Percentiles rank a stretch among this genome's conserved stretches.
phyloP scores from a whole-genome alignment of 2,888 invertebrate species.

The Patella ulyssiponensis region DNA sequence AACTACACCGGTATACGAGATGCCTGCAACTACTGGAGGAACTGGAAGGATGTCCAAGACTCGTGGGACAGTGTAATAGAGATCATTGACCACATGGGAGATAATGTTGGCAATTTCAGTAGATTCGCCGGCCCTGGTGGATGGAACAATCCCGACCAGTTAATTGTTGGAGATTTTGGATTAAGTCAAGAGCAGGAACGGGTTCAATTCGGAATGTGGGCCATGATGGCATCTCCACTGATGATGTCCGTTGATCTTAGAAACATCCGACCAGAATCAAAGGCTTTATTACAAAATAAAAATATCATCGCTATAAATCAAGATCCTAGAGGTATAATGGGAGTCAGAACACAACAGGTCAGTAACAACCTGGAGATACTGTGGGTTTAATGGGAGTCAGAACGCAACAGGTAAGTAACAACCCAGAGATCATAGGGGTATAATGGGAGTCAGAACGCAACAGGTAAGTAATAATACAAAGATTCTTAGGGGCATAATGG shows the following conservation, averaged over 20 bases:
- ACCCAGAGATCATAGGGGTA: conserved; percentile 76
- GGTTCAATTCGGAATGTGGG: conserved; percentile 97
- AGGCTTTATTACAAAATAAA: conserved; percentile 91
- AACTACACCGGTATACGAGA: conserved; percentile 88
- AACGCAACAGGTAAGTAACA: no score
- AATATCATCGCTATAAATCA: conserved; percentile 95
- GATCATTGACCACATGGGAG: conserved; percentile 95
- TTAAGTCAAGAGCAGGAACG: conserved; percentile 94
- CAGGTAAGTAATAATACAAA: no score
- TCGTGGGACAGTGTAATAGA: conserved; percentile 93
- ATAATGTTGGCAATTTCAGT: conserved; percentile 90
- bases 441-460: conserved; percentile 84
- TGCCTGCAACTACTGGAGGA: conserved; percentile 95
- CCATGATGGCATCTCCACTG: conserved; percentile 93
- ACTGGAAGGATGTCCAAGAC: conserved; percentile 95
- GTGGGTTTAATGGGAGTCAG: no score
- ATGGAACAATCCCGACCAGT: conserved; percentile 73
- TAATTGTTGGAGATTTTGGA: conserved; percentile 94
- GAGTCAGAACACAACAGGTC: conserved; percentile 76
- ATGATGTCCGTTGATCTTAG: conserved; percentile 95
- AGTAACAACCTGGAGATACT: no score
- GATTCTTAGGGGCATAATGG: no score
- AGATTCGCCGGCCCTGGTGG: conserved; percentile 80
- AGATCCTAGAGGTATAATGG: conserved; percentile 92
- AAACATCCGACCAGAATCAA: conserved; percentile 89